Evolutionary conservation across 35 echinoderm and acorn worm genomes (phyloP).

Genomic region (Eucidaris tribuloides): DNA sequence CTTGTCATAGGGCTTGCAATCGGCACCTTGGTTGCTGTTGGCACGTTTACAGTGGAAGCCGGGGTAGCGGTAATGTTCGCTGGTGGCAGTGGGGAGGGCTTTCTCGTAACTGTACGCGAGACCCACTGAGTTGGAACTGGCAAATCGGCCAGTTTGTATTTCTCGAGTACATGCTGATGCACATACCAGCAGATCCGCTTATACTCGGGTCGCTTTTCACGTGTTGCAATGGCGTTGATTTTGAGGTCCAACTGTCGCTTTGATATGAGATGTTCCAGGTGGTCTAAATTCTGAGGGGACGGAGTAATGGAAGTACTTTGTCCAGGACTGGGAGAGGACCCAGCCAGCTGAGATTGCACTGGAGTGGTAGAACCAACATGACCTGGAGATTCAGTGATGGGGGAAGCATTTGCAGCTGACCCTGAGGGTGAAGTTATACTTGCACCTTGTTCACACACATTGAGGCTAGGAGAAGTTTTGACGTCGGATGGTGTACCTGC

Average conservation of each 20-base stretch:
- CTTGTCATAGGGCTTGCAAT: neutral
- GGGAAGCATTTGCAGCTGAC: no score
- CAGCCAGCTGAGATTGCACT: neutral
- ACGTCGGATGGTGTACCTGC: neutral
- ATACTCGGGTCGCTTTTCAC: constrained; percentile 59
- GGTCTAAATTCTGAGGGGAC: neutral
- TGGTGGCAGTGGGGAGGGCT: constrained; percentile 9
- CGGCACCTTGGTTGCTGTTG: neutral
- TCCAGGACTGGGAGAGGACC: neutral
- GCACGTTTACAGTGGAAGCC: neutral
- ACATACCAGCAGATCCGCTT: constrained; percentile 94
- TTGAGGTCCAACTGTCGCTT: constrained; percentile 85
- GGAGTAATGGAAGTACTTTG: neutral
- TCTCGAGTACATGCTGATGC: constrained; percentile 56
- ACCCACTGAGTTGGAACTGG: constrained; percentile 71
- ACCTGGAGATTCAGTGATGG: no score
- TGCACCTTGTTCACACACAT: neutral
- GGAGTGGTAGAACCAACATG: neutral
- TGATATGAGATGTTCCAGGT: constrained; percentile 59
- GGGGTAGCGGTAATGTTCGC: constrained; percentile 7
- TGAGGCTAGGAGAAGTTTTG: neutral
- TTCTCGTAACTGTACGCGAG: constrained; percentile 2
- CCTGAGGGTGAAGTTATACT: no score
- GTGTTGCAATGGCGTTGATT: constrained; percentile 73
- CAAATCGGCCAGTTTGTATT: constrained; percentile 62